Evolutionary conservation across 2,113 vertebrate genomes (phyloP), one percentile per base, ranked within the genome.

Genomic region (Strix aluco): DNA sequence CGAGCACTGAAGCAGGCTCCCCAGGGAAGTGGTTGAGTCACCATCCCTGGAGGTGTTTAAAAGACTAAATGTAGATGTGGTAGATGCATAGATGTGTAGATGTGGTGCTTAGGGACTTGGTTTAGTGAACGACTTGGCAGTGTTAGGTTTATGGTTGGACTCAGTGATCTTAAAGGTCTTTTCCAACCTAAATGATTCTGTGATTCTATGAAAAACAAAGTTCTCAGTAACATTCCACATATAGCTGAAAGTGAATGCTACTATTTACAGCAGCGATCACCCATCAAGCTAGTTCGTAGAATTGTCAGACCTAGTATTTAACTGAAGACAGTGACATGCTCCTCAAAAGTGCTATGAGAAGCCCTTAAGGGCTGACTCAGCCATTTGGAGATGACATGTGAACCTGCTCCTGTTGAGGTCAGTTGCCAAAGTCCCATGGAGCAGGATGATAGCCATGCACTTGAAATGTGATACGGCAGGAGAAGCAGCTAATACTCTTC

Each of bases 391-490:
- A 36, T 36, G 55, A 81, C 86, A 79, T 27, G 10, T 49, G 86
- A 95, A 55, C 69, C 42, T 75, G 46, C 77, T 87, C 42, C 44
- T 86, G 32, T 47, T 86, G 75, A 90, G 63, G 86, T 83, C 81
- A 26, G 32, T 36, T 93, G 83, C 86, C 81, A 84, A 3, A 83
- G 32, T 78, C 67, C 77, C 18, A 6, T 80, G 81, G 58, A 95
- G 92, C 78, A 94, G 88, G 61, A n/a, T 90, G 63, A 78, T 72
- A 90, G 78, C 92, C 71, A 44, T 15, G 44, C 67, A 36, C 63
- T 84, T 95, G 96, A 92, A 96, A 95, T 55, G 75, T 65, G 96
- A 84, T 92, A 92, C 2, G 10, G 36, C 54, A 70, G 84, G 79
- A 96, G 78, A 87, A 93, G 52, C 52, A 81, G 78, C 66, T 93